Conservation (phyloP, 1,140 invertebrate genomes). For the Drosophila willistoni region DNA sequence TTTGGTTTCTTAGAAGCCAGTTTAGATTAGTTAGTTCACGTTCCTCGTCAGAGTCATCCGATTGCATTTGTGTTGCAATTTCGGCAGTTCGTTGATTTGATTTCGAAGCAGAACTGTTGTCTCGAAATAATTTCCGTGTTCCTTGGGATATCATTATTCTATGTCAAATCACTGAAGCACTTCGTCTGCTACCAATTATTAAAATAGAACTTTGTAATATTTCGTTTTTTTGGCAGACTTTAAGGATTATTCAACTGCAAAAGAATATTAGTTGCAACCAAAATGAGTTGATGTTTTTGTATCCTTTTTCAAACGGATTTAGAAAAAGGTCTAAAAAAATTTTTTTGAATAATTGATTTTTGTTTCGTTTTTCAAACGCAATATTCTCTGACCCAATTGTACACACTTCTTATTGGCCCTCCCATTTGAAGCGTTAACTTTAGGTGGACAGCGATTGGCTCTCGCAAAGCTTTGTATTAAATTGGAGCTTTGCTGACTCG, state of each 20-base stretch:
- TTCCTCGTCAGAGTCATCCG: slow-evolving; percentile 65
- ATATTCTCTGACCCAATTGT: neutral
- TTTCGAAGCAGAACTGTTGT: neutral
- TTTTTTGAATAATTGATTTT: neutral
- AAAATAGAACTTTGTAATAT: neutral
- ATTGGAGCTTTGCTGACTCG: neutral
- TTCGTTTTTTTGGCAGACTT: no score
- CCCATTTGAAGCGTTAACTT: neutral
- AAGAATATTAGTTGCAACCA: no score
- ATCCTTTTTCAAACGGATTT: neutral
- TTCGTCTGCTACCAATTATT: neutral
- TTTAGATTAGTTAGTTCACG: slow-evolving; percentile 74
- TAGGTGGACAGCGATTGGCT: neutral
- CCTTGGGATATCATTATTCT: slow-evolving; percentile 12
- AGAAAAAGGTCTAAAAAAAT: neutral
- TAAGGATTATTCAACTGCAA: no score
- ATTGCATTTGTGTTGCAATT: slow-evolving; percentile 1
- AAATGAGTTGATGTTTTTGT: no score
- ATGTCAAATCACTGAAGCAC: neutral
- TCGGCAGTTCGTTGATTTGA: neutral
- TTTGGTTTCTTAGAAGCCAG: slow-evolving; percentile 75
- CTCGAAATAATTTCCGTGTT: slow-evolving; percentile 6
- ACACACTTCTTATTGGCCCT: neutral
- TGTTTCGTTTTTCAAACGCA: neutral
- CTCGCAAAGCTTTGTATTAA: neutral